Conservation (phyloP, 2,888 invertebrate genomes). For the Endotricha flammealis region DNA sequence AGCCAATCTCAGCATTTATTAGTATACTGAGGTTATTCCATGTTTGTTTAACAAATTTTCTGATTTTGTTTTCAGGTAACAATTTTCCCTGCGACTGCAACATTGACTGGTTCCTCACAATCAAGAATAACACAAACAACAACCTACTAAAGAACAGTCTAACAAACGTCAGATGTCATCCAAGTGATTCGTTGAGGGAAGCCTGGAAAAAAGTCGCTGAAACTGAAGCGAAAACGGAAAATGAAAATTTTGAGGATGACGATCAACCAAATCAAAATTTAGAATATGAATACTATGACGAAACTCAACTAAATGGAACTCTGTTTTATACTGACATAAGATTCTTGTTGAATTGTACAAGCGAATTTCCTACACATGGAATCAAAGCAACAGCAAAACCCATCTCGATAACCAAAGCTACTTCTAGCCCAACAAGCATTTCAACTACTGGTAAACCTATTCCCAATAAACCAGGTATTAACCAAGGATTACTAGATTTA, state of each 20-base stretch:
- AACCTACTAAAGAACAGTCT: constrained; percentile 41
- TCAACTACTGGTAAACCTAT: constrained; percentile 13
- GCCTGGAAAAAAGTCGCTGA: constrained; percentile 47
- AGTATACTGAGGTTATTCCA: too few relatives aligned
- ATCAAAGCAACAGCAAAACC: constrained; percentile 14
- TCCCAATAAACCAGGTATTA: constrained; percentile 9
- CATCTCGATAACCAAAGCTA: constrained; percentile 16
- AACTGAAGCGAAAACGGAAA: constrained; percentile 23
- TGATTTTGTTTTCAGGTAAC: constrained; percentile 51
- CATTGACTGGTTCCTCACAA: constrained; percentile 54
- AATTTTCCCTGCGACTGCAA: constrained; percentile 58
- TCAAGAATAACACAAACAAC: constrained; percentile 58
- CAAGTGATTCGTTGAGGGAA: constrained; percentile 43
- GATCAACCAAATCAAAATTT: constrained; percentile 28
- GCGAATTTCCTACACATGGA: constrained; percentile 11
- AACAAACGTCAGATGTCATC: constrained; percentile 61
- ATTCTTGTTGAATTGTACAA: constrained; percentile 50
- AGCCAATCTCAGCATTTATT: too few relatives aligned
- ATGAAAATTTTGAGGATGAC: constrained; percentile 34
- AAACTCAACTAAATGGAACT: constrained; percentile 59
- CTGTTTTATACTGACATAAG: constrained; percentile 61
- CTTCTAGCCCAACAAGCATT: constrained; percentile 16
- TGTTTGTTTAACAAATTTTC: too few relatives aligned
- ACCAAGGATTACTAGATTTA: constrained; percentile 27
- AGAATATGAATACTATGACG: constrained; percentile 68